phyloP scores from a whole-genome alignment of 2,113 vertebrate genomes.

The Trogon melanurus region DNA sequence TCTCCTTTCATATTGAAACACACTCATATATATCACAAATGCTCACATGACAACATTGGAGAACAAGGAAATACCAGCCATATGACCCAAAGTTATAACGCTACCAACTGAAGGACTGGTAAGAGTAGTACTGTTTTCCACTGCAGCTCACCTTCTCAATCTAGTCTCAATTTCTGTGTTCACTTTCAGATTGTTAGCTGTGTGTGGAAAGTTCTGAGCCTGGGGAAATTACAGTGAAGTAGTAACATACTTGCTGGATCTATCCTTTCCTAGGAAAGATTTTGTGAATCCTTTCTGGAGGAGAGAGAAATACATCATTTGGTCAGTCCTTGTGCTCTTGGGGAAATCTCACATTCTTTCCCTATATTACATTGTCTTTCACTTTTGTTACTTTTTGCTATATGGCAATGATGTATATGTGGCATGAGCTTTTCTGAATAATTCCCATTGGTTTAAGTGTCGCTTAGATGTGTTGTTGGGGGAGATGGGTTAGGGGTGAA shows the following conservation, averaged over 20 bases:
- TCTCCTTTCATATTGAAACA: not conserved
- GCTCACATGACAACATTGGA: not conserved
- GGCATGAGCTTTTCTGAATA: not conserved
- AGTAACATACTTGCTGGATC: not conserved
- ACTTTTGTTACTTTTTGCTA: not conserved
- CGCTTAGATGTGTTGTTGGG: no score
- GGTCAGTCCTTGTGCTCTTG: not conserved
- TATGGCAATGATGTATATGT: not conserved
- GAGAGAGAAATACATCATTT: not conserved
- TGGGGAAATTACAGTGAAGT: not conserved
- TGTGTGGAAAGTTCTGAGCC: not conserved
- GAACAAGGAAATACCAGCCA: not conserved
- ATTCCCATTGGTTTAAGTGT: not conserved
- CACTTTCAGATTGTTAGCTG: not conserved
- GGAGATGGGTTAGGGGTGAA: no score
- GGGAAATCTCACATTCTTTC: not conserved
- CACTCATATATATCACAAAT: not conserved
- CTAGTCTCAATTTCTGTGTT: not conserved
- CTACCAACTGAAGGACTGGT: not conserved
- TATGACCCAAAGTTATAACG: not conserved
- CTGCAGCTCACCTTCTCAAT: not conserved
- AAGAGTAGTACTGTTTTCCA: not conserved
- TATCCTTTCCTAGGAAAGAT: not conserved
- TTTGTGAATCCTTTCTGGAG: not conserved
- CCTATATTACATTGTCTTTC: not conserved